These are phyloP conservation scores for Lasius platythorax DNA, from an alignment of 2,888 invertebrate genomes.

Conservation along the genomic window DNA sequence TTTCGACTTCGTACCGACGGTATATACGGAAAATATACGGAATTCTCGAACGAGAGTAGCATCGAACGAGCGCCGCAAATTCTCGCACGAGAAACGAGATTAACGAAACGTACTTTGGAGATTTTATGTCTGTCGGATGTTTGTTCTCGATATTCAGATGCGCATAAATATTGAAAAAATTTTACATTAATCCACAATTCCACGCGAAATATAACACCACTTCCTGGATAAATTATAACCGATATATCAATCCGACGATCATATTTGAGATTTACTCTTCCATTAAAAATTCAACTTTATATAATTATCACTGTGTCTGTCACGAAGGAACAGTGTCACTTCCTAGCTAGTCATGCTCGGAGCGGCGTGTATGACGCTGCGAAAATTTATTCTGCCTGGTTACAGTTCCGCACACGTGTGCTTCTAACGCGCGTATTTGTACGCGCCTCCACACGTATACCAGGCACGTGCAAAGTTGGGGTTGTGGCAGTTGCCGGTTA, in stretches of 20 bases:
- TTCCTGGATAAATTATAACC: background rate
- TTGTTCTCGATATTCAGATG: background rate
- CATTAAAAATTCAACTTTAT: constrained; percentile 22
- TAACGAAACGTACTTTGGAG: background rate
- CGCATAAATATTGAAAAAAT: background rate
- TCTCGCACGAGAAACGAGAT: background rate
- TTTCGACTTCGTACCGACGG: constrained; percentile 25
- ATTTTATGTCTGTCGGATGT: background rate
- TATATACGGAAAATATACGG: constrained; percentile 18
- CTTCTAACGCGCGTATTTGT: constrained; percentile 22
- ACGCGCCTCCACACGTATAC: constrained; percentile 25
- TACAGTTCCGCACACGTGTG: constrained; percentile 57
- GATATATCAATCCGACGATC: background rate
- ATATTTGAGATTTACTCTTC: background rate
- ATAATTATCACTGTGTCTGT: constrained; percentile 22
- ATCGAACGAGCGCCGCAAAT: background rate
- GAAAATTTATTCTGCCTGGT: constrained; percentile 80
- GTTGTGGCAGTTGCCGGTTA: constrained; percentile 71
- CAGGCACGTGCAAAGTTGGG: constrained; percentile 43
- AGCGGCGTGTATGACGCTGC: constrained; percentile 69
- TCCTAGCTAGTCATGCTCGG: constrained; percentile 1
- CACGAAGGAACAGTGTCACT: constrained; percentile 35
- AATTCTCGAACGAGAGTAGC: constrained; percentile 1
- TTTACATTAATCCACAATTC: background rate
- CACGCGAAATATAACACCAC: background rate